Evolutionary conservation across 1,140 invertebrate species (phyloP), one percentile per base, ranked within the genome.

Genomic region (Drosophila trapezifrons): DNA sequence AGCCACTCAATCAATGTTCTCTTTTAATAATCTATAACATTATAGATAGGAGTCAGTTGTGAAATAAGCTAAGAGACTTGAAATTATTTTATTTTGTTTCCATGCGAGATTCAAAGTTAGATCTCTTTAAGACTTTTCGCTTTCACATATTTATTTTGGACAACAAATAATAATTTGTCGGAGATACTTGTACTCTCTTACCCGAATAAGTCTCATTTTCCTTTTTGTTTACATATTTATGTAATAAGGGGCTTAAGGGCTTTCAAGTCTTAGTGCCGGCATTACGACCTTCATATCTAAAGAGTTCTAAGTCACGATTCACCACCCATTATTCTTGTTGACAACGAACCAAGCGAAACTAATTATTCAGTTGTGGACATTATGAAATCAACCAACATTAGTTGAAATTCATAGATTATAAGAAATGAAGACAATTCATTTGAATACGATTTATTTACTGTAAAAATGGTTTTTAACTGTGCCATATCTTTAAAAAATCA

Each of bases 31-130:
- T 20, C 12, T 20, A 15, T 15, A 32, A 35, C 17, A 15, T 35
- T 35, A 52, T 52, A 20, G 29, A 52, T 35, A 35, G 17, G 13
- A 35, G 35, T 13, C 4, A 15, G 12, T 52, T 52, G 29, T 52
- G 29, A 52, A 20, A 52, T 52, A 35, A 35, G 18, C 13, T 35
- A 35, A 52, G 49, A 52, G 29, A 35, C 17, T 32, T 2, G 47
- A 17, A 18, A 2, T 8, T 32, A 32, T 18, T 18, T 51, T 32
- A 1, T 13, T 3, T 51, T 32, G 17, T 20, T 35, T 4, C 3
- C 49, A 52, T 2, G 12, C 7, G 32, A 4, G 6, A 8, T 20
- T 18, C 9, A 52, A 52, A 35, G n/a, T 10, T 7, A 7, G 5
- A 18, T 13, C 17, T 35, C 29, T 20, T 15, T 20, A 35, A 35